A percentile compares a stretch with the other conserved stretches of the same genome.
phyloP scores from a whole-genome alignment of 1,140 invertebrate species.

The Agraylea sexmaculata region DNA sequence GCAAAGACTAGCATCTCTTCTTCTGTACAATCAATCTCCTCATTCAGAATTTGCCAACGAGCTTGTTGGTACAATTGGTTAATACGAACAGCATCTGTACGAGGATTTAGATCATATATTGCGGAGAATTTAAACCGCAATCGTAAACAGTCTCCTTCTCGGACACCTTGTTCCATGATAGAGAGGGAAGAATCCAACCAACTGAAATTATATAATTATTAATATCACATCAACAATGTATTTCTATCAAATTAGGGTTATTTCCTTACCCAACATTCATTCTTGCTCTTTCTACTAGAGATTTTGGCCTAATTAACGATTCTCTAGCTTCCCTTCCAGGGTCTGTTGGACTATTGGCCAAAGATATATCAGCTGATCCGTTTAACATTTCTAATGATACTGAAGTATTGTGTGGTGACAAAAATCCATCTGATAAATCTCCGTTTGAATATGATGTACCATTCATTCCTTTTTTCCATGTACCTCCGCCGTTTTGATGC shows the following conservation, averaged over 20 bases:
- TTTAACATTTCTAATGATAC: conserved; percentile 58
- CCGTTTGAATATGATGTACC: conserved; percentile 29
- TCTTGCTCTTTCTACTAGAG: conserved; percentile 83
- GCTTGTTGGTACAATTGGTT: conserved; percentile 99
- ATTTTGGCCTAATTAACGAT: conserved; percentile 77
- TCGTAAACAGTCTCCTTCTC: conserved; percentile 83
- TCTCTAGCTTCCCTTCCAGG: conserved; percentile 64
- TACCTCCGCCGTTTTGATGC: conserved; percentile 43
- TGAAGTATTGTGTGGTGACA: conserved; percentile 44
- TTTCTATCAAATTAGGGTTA: not conserved
- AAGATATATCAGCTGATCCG: conserved; percentile 53
- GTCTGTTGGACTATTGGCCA: conserved; percentile 68
- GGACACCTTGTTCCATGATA: conserved; percentile 96
- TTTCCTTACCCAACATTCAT: conserved; percentile 86
- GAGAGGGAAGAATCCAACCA: conserved; percentile 96
- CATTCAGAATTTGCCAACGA: conserved; percentile 93
- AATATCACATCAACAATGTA: conserved; percentile 17
- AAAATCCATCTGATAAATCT: conserved; percentile 39
- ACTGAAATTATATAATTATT: conserved; percentile 36
- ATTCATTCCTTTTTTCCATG: conserved; percentile 47
- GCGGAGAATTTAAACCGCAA: conserved; percentile 82
- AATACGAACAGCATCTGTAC: conserved; percentile 86
- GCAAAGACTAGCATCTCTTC: conserved; percentile 99
- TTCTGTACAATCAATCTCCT: conserved; percentile 97
- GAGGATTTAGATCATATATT: conserved; percentile 88